Evolutionary conservation across 2,888 invertebrate species (phyloP).

Genomic region (Lasioglossum marginatum): DNA sequence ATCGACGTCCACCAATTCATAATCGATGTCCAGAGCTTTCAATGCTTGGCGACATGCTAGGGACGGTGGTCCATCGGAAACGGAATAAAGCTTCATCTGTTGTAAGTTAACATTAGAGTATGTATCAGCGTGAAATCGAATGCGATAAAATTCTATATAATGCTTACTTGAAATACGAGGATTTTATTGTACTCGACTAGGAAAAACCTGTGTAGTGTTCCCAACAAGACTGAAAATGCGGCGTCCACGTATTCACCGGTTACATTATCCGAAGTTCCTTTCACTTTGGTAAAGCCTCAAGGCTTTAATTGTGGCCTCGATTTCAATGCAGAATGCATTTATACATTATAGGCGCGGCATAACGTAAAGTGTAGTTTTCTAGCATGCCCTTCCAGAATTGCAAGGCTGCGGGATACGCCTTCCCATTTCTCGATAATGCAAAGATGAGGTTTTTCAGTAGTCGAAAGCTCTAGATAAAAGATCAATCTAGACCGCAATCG

Average conservation of each 20-base stretch:
- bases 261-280: slow-evolving; percentile 12
- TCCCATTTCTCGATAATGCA: too few relatives aligned
- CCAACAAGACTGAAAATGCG: not conserved
- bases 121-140: not conserved
- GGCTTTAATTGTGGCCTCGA: slow-evolving; percentile 2
- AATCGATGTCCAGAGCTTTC: slow-evolving; percentile 88
- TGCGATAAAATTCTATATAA: not conserved
- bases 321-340: not conserved
- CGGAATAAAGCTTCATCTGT: slow-evolving; percentile 89
- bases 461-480: too few relatives aligned
- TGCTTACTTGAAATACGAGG: slow-evolving; percentile 5
- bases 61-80: slow-evolving; percentile 92
- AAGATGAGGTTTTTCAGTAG: too few relatives aligned
- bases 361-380: not conserved
- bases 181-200: not conserved
- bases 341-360: not conserved
- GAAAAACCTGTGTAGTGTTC: not conserved
- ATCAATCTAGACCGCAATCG: too few relatives aligned
- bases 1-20: slow-evolving; percentile 89
- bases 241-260: not conserved
- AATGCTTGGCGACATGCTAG: slow-evolving; percentile 90
- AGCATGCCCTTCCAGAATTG: not conserved
- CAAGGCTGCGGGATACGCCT: too few relatives aligned
- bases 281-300: slow-evolving; percentile 35
- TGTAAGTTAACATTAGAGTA: not conserved